Evolutionary conservation across 2,797 vertebrate species (phyloP).

Genomic region (Cirrhinus mrigala): DNA sequence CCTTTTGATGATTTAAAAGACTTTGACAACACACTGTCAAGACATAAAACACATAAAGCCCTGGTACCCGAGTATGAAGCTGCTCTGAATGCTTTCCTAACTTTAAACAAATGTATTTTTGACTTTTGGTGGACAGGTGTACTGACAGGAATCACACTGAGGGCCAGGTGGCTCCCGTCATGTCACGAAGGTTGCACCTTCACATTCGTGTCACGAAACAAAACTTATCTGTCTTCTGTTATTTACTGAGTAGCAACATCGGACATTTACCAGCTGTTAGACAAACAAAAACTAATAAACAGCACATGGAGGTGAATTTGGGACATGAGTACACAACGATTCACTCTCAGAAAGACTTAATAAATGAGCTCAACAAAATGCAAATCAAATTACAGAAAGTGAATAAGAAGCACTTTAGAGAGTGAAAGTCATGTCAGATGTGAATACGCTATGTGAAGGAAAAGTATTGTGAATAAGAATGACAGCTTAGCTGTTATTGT

Average conservation of each 20-base stretch:
- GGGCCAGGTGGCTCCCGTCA: conserved; percentile 11
- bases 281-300: conserved; percentile 27
- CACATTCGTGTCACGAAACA: conserved; percentile 6
- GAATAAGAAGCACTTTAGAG: conserved; percentile 29
- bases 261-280: conserved; percentile 37
- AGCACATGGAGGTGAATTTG: conserved; percentile 2
- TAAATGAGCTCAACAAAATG: conserved; percentile 4
- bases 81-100: conserved; percentile 9
- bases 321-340: background rate
- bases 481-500: background rate
- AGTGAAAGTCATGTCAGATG: background rate
- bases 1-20: conserved; percentile 10
- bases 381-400: conserved; percentile 31
- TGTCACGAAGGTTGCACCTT: conserved; percentile 5
- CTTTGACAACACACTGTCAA: background rate
- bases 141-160: conserved; percentile 34
- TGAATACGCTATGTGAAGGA: conserved; percentile 6
- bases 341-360: background rate
- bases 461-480: background rate
- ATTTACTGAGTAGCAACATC: background rate
- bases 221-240: conserved; percentile 18
- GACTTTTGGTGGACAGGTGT: conserved; percentile 7
- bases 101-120: conserved; percentile 52
- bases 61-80: conserved; percentile 14
- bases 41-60: conserved; percentile 35